Percentiles rank a stretch among this genome's conserved stretches.
These are phyloP conservation scores for Allygus modestus DNA, from an alignment of 2,888 invertebrate genomes.

Conservation along the genomic window DNA sequence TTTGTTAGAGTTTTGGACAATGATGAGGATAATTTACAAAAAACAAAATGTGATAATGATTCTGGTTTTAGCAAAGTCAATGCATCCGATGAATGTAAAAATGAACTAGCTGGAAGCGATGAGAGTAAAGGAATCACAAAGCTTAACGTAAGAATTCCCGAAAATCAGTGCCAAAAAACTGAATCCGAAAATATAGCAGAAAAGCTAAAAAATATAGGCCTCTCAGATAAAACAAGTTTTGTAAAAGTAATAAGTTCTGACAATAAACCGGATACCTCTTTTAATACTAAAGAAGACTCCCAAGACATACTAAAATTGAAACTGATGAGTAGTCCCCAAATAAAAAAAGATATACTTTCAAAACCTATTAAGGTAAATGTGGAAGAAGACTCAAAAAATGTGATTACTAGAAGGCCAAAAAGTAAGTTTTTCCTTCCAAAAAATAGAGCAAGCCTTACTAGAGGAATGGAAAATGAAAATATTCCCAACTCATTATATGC, in stretches of 20 bases:
- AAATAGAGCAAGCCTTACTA: background rate
- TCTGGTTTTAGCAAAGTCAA: background rate
- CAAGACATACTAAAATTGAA: background rate
- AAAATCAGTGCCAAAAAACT: background rate
- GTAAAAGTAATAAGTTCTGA: conserved; percentile 1
- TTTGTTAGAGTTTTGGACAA: background rate
- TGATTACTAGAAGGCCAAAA: background rate
- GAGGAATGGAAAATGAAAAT: background rate
- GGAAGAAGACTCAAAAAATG: background rate
- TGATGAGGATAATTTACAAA: background rate
- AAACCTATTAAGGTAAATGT: background rate
- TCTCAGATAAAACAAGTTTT: conserved; percentile 20
- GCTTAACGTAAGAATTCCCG: background rate
- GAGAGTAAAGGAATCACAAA: background rate
- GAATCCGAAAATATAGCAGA: conserved; percentile 9
- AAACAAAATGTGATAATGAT: background rate
- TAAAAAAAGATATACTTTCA: background rate
- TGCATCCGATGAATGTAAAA: background rate
- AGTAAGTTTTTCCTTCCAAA: background rate
- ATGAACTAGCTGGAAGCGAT: background rate
- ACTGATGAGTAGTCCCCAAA: background rate
- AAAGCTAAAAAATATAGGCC: conserved; percentile 14
- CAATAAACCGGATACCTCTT: background rate
- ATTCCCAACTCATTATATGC: background rate
- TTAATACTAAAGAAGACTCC: background rate